Conservation (phyloP, 1,140 invertebrate genomes). For the Scaptodrosophila lebanonensis region DNA sequence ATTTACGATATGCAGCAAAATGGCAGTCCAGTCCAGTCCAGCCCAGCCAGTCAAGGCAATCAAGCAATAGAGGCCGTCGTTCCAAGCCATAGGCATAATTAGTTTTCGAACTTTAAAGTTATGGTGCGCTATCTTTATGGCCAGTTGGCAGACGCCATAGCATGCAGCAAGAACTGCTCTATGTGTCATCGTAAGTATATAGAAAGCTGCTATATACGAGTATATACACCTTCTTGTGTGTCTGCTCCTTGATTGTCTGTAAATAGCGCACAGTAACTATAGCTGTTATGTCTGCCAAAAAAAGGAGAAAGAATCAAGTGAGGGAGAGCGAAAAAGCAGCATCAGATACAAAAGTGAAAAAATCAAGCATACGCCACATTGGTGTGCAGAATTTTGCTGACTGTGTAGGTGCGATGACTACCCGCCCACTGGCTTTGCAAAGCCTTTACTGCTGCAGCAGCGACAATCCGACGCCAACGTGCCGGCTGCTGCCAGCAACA, state of each 20-base stretch:
- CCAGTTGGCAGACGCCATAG: constrained; percentile 29
- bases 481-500: constrained; percentile 9
- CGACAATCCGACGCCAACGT: constrained; percentile 68
- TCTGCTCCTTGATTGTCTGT: constrained; percentile 28
- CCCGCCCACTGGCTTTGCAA: constrained; percentile 51
- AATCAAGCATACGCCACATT: constrained; percentile 49
- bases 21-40: constrained; percentile 2
- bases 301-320: background rate
- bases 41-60: background rate
- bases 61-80: constrained; percentile 32
- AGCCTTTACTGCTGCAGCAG: constrained; percentile 36
- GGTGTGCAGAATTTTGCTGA: constrained; percentile 55
- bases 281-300: constrained; percentile 40
- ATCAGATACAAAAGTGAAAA: constrained; percentile 6
- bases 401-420: constrained; percentile 45
- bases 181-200: background rate
- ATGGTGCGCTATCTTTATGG: constrained; percentile 68
- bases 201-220: constrained; percentile 1
- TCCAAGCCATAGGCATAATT: constrained; percentile 66
- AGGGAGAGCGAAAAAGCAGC: no score
- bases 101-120: constrained; percentile 75
- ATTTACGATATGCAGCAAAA: constrained; percentile 64
- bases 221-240: background rate
- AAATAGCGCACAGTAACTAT: background rate
- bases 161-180: constrained; percentile 7